phyloP scores from a whole-genome alignment of 2,888 invertebrate genomes.

The Agrochola litura region DNA sequence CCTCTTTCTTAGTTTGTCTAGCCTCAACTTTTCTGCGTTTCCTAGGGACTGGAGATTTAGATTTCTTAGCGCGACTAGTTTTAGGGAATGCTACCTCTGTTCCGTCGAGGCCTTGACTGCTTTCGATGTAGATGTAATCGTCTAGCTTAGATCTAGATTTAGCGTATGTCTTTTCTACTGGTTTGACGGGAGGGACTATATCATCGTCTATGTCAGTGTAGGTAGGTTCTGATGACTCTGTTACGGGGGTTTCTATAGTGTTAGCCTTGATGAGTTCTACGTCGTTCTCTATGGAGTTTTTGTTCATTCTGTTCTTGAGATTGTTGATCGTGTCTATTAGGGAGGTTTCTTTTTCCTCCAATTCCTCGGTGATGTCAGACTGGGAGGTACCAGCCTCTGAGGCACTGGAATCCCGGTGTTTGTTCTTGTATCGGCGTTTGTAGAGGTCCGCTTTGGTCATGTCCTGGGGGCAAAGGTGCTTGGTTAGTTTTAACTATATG shows the following conservation, averaged over 20 bases:
- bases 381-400: constrained; percentile 77
- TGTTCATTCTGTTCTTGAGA: constrained; percentile 81
- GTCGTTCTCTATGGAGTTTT: constrained; percentile 85
- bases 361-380: constrained; percentile 62
- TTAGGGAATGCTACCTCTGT: constrained; percentile 84
- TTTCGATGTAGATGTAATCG: constrained; percentile 86
- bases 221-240: constrained; percentile 74
- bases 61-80: constrained; percentile 75
- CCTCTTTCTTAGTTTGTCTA: constrained; percentile 67
- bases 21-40: constrained; percentile 85
- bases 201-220: constrained; percentile 79
- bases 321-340: constrained; percentile 81
- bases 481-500: neutral
- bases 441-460: constrained; percentile 89
- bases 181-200: constrained; percentile 82
- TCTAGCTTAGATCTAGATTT: constrained; percentile 85
- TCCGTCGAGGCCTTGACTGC: constrained; percentile 82
- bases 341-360: constrained; percentile 73
- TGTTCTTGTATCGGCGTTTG: constrained; percentile 86
- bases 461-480: constrained; percentile 74
- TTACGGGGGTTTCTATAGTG: constrained; percentile 80
- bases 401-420: constrained; percentile 77
- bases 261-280: constrained; percentile 85
- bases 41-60: constrained; percentile 80
- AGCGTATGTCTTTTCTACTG: constrained; percentile 85